Evolutionary conservation across 2,888 invertebrate species (phyloP), one percentile per base, ranked within the genome.

Genomic region (Malacosoma neustria): DNA sequence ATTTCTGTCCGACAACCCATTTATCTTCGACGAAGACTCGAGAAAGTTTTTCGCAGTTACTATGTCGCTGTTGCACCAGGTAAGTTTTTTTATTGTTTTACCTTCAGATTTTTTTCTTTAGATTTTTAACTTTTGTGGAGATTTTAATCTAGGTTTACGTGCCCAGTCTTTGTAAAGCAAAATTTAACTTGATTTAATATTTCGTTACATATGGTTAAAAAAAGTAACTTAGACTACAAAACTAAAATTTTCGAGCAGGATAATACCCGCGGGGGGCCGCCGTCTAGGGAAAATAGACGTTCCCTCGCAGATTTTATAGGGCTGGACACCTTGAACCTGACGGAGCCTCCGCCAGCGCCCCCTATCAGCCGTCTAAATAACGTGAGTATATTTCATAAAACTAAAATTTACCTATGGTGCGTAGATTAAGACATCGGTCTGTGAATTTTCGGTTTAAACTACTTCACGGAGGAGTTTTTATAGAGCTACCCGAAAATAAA

Each of bases 1-100:
- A 2, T 3, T 29, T 30, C 22, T 22, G 4, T 9, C 4, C 5
- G 22, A 29, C 32, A 7, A 5, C 7, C 11, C n/a, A 3, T 4
- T 30, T 31, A 15, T 15, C 14, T 22, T 36, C 14, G 13, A 6
- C 11, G 13, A 33, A 32, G 32, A 70, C 62, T 72, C 69, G 36
- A 42, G 36, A 45, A 58, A 68, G 62, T 40, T 64, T 63, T 50
- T 48, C 34, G 75, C 67, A 60, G 45, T 42, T 41, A 22, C 22
- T 22, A 84, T 84, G 82, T 77, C 82, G 73, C 70, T 81, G 32
- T 47, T 84, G 50, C 80, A 73, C 53, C 74, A 71, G 64, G 82
- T 75, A 11, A 72, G 71, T 63, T 37, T 38, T 33, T 36, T 35
- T 42, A 39, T 29, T 29, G 14, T 9, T 29, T 40, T 40, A n/a